Conservation (phyloP, 2,888 invertebrate species). For the Rhamphomyia laevipes region DNA sequence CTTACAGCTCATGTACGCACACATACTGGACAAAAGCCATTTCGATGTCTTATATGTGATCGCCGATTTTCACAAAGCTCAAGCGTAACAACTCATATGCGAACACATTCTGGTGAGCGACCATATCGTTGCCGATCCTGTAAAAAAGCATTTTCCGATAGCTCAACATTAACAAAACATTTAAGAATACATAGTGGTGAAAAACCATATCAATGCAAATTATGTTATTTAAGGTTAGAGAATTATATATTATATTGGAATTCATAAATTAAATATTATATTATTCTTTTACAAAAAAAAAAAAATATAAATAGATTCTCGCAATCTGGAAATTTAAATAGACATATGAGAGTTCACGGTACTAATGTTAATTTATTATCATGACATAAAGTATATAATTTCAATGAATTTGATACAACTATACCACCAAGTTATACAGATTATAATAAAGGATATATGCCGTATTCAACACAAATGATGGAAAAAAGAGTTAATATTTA, state of each 20-base stretch:
- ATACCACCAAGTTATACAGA: not conserved
- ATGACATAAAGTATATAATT: conserved; percentile 39
- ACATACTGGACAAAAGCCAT: conserved; percentile 97
- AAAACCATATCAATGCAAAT: conserved; percentile 96
- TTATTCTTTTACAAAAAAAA: not conserved
- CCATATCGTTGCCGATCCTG: conserved; percentile 93
- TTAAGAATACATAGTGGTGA: conserved; percentile 63
- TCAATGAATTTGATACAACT: not conserved
- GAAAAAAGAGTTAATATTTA: not conserved
- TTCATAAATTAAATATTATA: not conserved
- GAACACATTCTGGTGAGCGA: conserved; percentile 99
- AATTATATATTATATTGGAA: not conserved
- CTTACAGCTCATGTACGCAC: conserved; percentile 83
- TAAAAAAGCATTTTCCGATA: conserved; percentile 97
- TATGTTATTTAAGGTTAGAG: conserved; percentile 76
- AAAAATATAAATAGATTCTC: conserved; percentile 71
- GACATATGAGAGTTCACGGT: conserved; percentile 97
- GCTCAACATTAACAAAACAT: conserved; percentile 96
- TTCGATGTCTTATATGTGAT: conserved; percentile 93
- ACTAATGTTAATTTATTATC: conserved; percentile 49
- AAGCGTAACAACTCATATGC: conserved; percentile 95
- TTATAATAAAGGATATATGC: not conserved
- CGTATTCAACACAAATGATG: not conserved
- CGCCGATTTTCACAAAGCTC: conserved; percentile 93
- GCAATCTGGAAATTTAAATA: conserved; percentile 95